These are phyloP conservation scores for Syrmaticus mikado DNA, from an alignment of 2,113 vertebrate species.

Conservation along the genomic window DNA sequence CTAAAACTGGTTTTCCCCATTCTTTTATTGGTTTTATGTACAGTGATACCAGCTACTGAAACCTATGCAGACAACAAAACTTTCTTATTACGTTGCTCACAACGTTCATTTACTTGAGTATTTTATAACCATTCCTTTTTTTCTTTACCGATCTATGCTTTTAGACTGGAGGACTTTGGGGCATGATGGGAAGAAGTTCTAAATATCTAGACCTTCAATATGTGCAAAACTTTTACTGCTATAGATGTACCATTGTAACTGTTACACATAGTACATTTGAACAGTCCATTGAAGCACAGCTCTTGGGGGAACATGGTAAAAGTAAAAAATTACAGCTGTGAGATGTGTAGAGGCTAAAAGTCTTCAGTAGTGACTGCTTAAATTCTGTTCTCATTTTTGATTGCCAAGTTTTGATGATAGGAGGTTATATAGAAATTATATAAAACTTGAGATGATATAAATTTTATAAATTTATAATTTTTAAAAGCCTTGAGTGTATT, in stretches of 20 bases:
- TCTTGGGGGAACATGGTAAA: neutral
- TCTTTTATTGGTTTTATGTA: neutral
- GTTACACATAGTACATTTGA: fast-evolving
- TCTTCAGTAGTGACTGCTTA: neutral
- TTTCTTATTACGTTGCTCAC: neutral
- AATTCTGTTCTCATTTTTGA: neutral
- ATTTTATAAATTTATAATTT: neutral
- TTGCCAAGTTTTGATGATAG: neutral
- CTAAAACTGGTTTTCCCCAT: neutral
- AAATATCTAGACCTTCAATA: neutral
- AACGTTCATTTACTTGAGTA: neutral
- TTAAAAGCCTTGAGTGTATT: neutral
- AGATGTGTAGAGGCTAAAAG: neutral
- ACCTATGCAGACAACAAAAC: neutral
- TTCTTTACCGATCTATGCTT: neutral
- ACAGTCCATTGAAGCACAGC: neutral
- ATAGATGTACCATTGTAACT: neutral
- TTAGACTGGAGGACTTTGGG: neutral
- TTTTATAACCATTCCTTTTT: neutral
- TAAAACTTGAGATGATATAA: neutral
- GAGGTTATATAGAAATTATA: neutral
- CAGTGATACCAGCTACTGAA: neutral
- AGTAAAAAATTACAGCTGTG: neutral
- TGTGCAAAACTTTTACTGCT: neutral
- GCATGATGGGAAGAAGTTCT: neutral